Percentiles rank a stretch among this genome's conserved stretches.
Conservation (phyloP, 2,113 vertebrate genomes). For the Thomomys bottae region DNA sequence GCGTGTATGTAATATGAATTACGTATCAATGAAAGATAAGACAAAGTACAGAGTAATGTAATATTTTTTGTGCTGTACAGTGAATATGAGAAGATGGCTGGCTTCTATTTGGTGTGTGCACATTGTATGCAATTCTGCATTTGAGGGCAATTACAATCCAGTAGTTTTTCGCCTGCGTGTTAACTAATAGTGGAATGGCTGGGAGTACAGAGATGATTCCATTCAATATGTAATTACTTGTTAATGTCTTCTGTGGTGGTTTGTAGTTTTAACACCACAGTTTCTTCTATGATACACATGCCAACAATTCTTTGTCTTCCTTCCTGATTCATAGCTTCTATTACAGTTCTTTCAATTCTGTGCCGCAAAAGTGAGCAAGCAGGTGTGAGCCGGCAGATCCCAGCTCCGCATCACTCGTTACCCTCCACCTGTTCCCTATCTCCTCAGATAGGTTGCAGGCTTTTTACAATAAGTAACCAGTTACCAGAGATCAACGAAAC, state of each 20-base stretch:
- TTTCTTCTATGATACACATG: background rate
- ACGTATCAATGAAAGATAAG: too few relatives aligned
- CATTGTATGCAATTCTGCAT: background rate
- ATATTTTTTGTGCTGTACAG: background rate
- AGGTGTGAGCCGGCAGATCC: too few relatives aligned
- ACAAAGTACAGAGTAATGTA: too few relatives aligned
- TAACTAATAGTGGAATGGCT: background rate
- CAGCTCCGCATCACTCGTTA: background rate
- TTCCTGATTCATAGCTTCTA: background rate
- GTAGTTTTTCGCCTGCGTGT: background rate
- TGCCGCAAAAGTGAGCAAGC: background rate
- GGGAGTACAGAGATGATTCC: background rate
- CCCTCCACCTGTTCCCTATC: background rate
- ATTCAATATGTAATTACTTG: accelerated
- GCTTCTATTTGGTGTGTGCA: background rate
- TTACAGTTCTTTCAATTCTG: background rate
- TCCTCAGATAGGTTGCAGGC: background rate
- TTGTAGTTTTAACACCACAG: background rate
- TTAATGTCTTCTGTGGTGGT: background rate
- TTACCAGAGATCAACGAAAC: background rate
- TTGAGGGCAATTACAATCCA: background rate
- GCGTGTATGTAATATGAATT: too few relatives aligned
- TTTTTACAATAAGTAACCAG: background rate
- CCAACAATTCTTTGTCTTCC: background rate
- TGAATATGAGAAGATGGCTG: background rate